Base-by-base conservation (phyloP, 1,140 invertebrate genomes). In the Hermatobates lingyangjiaoensis region DNA sequence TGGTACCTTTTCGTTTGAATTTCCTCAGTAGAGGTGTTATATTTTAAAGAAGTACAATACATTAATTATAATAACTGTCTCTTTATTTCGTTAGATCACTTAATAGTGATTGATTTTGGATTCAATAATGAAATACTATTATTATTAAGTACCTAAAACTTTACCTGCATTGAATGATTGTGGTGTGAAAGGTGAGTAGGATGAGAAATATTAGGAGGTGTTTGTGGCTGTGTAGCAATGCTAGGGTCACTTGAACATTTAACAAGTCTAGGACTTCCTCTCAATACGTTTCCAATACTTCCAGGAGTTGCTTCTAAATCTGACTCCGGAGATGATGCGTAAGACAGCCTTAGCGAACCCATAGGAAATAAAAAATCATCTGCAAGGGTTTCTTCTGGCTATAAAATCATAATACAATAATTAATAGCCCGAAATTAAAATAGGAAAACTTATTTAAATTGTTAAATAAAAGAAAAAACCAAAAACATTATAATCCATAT, bases 291-390 rank as follows among this genome's bases (percentile, higher is more conserved):
- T 30, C 73, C 63, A 58, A 76, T 76, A 52, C 79, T 78, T 60
- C 77, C 79, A 54, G 81, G 80, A 63, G 81, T 82, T 59, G 87
- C 73, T 70, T 93, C 89, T 63, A 88, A 74, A 68, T 96, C 91
- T 64, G 85, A 91, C 71, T 95, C 91, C 57, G 89, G 89, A 62
- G 88, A 92, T 60, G 87, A 92, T 56, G 89, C 90, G 71, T 93
- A 95, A 62, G 90, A 94, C 56, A 94, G 73, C 62, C 91, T 81
- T 51, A 73, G 67, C 68, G 86, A 87, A 57, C 88, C 88, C 88
- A 95, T 93, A 61, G 92, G 92, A 74, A 97, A 96, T 62, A 97
- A 80, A 79, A 96, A 92, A 75, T 98, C 91, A 74, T 87, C 83
- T 60, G 83, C 84, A 67, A 87, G 72, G 68, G 82, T 81, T 72